Base-by-base conservation (phyloP, 2,888 invertebrate genomes). In the Torymus tubicola region DNA sequence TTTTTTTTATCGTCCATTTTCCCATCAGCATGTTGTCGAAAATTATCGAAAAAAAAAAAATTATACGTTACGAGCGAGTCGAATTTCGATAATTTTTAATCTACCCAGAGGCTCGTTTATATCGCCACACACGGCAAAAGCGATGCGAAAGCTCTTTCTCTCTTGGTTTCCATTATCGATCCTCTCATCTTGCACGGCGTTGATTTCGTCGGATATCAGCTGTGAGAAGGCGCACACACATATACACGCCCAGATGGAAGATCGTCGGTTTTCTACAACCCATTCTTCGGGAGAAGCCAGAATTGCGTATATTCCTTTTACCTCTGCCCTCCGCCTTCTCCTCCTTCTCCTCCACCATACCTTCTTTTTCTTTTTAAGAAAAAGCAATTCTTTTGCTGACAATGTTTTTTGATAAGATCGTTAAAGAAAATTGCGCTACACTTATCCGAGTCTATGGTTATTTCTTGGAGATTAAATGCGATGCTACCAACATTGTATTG, bases 191-290 rank as follows among this genome's bases (percentile, higher is more conserved):
- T 42, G 24, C 12, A 55, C 21, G 10, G 60, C 64, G 70, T 53
- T 68, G 72, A 80, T 76, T 63, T 76, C 24, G 55, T 65, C 65
- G 58, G 69, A 73, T 76, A 77, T 71, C 57, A 73, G 50, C 63
- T 18, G 53, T n/a, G n/a, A 42, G 57, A 24, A 61, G 8, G 55
- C 53, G 13, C 60, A 18, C 53, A 53, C n/a, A n/a, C n/a, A n/a
- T n/a, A n/a, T 52, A 5, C 24, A 55, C 31, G 24, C 24, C 24
- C 24, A 58, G 76, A 76, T 70, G 64, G 60, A 61, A 78, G 81
- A 78, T 64, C 70, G 14, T 16, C 53, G 69, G 61, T 77, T 68
- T 81, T 77, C 63, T 69, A 31, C 53, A 75, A 57, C 58, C 78
- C 63, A 18, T 52, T 65, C 31, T 18, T 57, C 16, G 60, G 53